A percentile compares a stretch with the other conserved stretches of the same genome.
phyloP scores from a whole-genome alignment of 2,888 invertebrate species.

The Melanotus villosus region DNA sequence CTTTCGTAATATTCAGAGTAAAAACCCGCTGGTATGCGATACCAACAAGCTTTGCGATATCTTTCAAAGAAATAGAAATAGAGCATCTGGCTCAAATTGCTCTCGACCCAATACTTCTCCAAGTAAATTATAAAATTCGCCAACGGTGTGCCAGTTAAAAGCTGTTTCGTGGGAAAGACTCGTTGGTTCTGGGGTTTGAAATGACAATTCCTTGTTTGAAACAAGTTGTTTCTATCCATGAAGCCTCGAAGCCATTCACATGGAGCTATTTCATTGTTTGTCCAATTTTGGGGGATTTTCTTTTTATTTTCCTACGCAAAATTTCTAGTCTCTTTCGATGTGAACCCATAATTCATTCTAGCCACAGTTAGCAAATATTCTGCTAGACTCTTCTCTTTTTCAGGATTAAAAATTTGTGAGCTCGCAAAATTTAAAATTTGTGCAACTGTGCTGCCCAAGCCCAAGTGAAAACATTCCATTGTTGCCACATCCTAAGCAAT shows the following conservation, averaged over 20 bases:
- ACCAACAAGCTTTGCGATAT: not conserved
- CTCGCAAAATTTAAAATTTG: not conserved
- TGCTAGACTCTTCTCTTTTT: not conserved
- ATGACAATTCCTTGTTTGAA: constrained; percentile 35
- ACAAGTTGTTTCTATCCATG: constrained; percentile 44
- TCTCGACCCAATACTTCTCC: not conserved
- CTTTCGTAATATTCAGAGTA: not conserved
- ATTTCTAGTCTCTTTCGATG: constrained; percentile 51
- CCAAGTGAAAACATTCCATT: not conserved
- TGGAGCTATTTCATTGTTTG: constrained; percentile 7
- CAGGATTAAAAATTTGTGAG: not conserved
- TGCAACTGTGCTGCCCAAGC: not conserved
- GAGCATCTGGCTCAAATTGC: not conserved
- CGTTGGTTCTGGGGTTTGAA: constrained; percentile 37
- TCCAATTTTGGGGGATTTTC: constrained; percentile 3
- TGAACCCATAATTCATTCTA: constrained; percentile 49
- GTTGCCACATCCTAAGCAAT: not conserved
- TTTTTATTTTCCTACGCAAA: constrained; percentile 39
- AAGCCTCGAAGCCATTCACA: constrained; percentile 47
- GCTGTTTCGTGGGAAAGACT: constrained; percentile 10
- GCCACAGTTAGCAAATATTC: constrained; percentile 15
- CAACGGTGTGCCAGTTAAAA: constrained; percentile 3
- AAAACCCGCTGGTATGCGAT: not conserved
- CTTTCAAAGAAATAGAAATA: too few species aligned
- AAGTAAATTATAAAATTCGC: constrained; percentile 9